phyloP scores from a whole-genome alignment of 2,797 vertebrate species.

The Rhinichthys osculus region DNA sequence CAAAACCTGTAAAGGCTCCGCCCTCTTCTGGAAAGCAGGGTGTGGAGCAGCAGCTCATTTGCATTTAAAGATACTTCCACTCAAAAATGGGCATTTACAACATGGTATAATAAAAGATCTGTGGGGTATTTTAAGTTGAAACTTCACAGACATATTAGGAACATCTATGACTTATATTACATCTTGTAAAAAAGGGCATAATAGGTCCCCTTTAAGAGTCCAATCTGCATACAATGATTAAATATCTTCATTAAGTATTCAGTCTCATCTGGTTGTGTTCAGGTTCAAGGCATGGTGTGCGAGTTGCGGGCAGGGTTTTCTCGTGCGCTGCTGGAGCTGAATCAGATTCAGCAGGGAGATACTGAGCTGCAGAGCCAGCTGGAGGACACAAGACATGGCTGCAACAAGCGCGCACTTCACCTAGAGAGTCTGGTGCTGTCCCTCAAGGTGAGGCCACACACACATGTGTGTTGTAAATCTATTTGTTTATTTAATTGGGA shows the following conservation, averaged over 20 bases:
- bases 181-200: no score
- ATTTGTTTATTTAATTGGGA: background rate
- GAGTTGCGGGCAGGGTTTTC: slow-evolving; percentile 80
- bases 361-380: slow-evolving; percentile 76
- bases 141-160: no score
- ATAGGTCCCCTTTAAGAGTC: background rate
- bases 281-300: slow-evolving; percentile 80
- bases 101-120: no score
- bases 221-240: background rate
- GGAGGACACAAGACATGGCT: slow-evolving; percentile 77
- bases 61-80: no score
- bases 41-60: no score
- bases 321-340: slow-evolving; percentile 77
- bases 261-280: background rate
- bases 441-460: slow-evolving; percentile 70
- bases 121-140: no score
- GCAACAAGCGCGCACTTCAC: slow-evolving; percentile 75
- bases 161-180: no score
- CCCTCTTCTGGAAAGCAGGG: no score
- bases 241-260: background rate
- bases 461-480: background rate
- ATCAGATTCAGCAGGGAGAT: slow-evolving; percentile 81
- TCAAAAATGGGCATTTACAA: no score
- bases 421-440: slow-evolving; percentile 78
- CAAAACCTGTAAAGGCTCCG: no score